Percentiles rank a stretch among this genome's conserved stretches.
phyloP scores from a whole-genome alignment of 2,113 vertebrate species.

The Corythaixoides concolor region DNA sequence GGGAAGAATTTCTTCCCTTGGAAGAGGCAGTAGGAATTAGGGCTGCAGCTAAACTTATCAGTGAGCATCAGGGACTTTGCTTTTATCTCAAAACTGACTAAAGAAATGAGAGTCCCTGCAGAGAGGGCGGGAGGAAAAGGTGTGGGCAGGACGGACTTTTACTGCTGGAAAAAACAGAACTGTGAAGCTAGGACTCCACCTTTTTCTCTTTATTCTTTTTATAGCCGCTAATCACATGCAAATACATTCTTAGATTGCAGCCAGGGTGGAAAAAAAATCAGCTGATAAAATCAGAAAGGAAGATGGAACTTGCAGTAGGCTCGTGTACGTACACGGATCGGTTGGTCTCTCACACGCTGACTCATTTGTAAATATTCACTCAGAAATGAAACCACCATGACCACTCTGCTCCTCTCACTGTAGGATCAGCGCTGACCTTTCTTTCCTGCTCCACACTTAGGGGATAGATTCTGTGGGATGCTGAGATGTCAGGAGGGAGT shows the following conservation, averaged over 20 bases:
- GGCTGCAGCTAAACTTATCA: accelerated
- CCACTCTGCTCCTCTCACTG: background rate
- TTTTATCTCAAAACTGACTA: background rate
- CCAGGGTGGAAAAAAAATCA: slow-evolving; percentile 39
- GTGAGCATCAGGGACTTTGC: background rate
- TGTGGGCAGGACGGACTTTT: slow-evolving; percentile 32
- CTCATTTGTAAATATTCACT: background rate
- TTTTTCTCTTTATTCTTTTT: background rate
- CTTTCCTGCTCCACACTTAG: background rate
- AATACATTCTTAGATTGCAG: slow-evolving; percentile 63
- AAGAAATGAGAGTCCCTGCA: background rate
- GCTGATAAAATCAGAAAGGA: slow-evolving; percentile 43
- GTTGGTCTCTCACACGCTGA: background rate
- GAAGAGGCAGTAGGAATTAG: background rate
- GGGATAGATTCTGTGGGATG: background rate
- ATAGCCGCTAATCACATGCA: slow-evolving; percentile 10
- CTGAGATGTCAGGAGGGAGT: background rate
- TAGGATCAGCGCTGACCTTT: background rate
- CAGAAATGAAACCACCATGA: background rate
- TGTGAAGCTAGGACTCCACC: background rate
- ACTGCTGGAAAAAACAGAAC: slow-evolving; percentile 36
- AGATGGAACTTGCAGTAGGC: slow-evolving; percentile 46
- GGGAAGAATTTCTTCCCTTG: background rate
- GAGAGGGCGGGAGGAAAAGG: background rate
- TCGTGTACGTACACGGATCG: background rate